phyloP scores from a whole-genome alignment of 2,888 invertebrate species.

The Xanthia icteritia region DNA sequence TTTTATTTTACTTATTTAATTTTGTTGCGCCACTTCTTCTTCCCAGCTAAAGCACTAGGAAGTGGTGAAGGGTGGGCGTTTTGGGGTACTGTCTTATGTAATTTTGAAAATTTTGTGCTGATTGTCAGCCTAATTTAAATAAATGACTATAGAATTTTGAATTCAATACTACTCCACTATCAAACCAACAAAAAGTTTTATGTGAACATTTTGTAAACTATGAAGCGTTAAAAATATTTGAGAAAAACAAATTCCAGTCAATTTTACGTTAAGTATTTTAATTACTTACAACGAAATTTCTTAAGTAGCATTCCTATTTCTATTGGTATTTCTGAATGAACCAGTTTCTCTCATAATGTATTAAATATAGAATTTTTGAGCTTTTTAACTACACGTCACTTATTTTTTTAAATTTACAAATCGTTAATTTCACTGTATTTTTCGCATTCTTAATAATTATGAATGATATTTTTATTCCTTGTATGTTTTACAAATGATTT shows the following conservation, averaged over 20 bases:
- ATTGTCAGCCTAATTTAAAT: no score
- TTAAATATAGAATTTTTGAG: conserved; percentile 34
- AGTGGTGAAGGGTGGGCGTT: no score
- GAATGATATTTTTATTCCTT: conserved; percentile 10
- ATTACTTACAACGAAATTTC: not conserved
- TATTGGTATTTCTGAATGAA: conserved; percentile 8
- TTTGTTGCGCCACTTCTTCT: no score
- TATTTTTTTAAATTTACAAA: not conserved
- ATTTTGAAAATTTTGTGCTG: no score
- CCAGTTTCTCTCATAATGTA: conserved; percentile 8
- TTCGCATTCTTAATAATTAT: conserved; percentile 4
- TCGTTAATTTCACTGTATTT: not conserved
- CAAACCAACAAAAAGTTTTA: not conserved
- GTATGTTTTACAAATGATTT: not conserved
- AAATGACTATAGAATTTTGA: no score
- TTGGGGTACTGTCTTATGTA: no score
- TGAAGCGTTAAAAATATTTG: conserved; percentile 13
- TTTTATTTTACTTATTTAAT: no score
- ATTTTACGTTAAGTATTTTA: not conserved
- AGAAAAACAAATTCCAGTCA: not conserved
- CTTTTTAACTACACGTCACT: conserved; percentile 18
- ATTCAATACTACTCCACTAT: not conserved
- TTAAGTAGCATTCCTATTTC: not conserved
- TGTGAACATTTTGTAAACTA: conserved; percentile 8
- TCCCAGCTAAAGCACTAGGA: no score